Conservation (phyloP, 2,113 vertebrate genomes). For the Tychaedon coryphoeus region DNA sequence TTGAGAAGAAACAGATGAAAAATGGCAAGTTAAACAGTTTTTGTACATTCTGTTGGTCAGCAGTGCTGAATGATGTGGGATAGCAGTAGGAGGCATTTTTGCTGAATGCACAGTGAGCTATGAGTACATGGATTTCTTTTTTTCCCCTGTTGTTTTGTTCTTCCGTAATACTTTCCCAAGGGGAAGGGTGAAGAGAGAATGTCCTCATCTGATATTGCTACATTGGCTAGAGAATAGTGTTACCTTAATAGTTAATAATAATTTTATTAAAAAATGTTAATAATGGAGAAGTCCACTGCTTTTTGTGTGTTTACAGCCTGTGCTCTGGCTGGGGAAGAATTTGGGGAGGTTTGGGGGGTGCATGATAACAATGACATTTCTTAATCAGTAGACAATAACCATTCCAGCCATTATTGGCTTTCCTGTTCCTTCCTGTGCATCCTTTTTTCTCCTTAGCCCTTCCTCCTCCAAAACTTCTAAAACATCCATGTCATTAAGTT, state of each 20-base stretch:
- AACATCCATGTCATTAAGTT: rapidly evolving
- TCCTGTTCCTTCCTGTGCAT: neutral
- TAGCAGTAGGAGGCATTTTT: neutral
- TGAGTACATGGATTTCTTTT: neutral
- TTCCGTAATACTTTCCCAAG: neutral
- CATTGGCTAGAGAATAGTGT: neutral
- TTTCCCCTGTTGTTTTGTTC: neutral
- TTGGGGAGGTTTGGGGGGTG: neutral
- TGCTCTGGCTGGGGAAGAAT: neutral
- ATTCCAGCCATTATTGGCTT: neutral
- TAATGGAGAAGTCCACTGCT: neutral
- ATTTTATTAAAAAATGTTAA: too few relatives aligned
- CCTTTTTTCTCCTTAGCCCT: neutral
- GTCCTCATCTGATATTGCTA: neutral
- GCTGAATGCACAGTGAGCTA: neutral
- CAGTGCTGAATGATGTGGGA: neutral
- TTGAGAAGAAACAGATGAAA: neutral
- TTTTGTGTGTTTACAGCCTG: neutral
- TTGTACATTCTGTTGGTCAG: neutral
- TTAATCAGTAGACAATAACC: neutral
- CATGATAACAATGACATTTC: neutral
- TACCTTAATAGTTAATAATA: neutral
- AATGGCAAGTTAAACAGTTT: neutral
- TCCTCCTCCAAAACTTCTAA: neutral
- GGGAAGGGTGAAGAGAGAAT: neutral